Evolutionary conservation across 2,113 vertebrate species (phyloP), one percentile per base, ranked within the genome.

Genomic region (Axis porcinus): DNA sequence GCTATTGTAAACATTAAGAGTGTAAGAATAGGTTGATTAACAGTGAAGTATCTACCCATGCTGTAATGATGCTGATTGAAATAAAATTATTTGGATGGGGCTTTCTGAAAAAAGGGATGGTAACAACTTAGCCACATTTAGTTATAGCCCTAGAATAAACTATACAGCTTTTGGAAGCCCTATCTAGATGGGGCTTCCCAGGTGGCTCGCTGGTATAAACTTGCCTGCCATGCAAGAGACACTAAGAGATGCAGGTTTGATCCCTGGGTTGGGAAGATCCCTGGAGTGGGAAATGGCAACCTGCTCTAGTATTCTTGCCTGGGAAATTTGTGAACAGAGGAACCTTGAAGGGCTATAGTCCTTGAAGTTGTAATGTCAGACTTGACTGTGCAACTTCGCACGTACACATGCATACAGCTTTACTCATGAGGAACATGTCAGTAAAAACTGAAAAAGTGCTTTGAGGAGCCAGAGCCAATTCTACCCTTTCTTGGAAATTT

Each of bases 1-100:
- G 47, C 83, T 94, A 87, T 94, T 97, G 92, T 96, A 92, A 97
- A 87, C 27, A 97, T n/a, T 95, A 57, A 90, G 70, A 96, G 85
- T 83, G 12, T 83, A 55, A 55, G 81, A 86, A 91, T 79, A 83
- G 43, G n/a, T 64, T 86, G 23, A 40, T 17, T 84, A 79, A 81
- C 19, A 19, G 52, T 87, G 15, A 86, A n/a, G 15, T 58, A 92
- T 78, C 40, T 89, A 70, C 57, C 10, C 14, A 58, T 12, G 28
- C 40, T 84, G 5, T 87, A 92, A 87, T 70, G 33, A 25, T 60
- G 28, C 45, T 85, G 33, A 57, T 23, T 86, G 88, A 97, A 97
- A 94, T 58, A 67, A 89, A 89, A 45, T 94, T 33, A 64, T 12
- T 95, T 40, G 64, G 28, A 62, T 83, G 28, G 13, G n/a, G 28